Percentiles rank a stretch among this genome's conserved stretches.
phyloP scores from a whole-genome alignment of 2,888 invertebrate species.

The Dasysyrphus tricinctus region DNA sequence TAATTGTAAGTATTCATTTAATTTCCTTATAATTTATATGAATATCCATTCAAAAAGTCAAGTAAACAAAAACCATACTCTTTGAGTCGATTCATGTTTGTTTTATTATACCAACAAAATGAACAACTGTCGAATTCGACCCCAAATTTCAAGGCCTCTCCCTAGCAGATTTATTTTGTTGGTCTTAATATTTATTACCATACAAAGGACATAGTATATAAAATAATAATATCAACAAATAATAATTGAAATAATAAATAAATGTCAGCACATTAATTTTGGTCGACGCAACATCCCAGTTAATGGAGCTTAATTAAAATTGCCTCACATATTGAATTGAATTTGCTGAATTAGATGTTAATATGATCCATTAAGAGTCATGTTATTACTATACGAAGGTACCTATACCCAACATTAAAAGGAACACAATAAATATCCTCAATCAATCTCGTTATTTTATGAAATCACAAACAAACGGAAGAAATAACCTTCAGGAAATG shows the following conservation, averaged over 20 bases:
- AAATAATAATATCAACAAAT: constrained; percentile 57
- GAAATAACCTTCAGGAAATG: constrained; percentile 46
- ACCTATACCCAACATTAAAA: constrained; percentile 7
- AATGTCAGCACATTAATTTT: constrained; percentile 58
- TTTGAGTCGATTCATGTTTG: no score
- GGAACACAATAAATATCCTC: constrained; percentile 41
- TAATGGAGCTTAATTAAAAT: constrained; percentile 30
- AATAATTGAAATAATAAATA: constrained; percentile 62
- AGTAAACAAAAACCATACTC: constrained; percentile 10
- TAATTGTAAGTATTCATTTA: constrained; percentile 5
- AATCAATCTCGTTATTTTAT: constrained; percentile 63
- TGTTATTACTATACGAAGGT: constrained; percentile 10
- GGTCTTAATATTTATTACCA: constrained; percentile 14
- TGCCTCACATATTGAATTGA: constrained; percentile 16
- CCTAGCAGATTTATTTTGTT: constrained; percentile 10
- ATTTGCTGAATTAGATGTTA: constrained; percentile 34
- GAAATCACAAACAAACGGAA: constrained; percentile 21
- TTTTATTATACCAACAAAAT: constrained; percentile 1
- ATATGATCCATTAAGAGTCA: constrained; percentile 54
- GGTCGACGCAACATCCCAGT: background rate
- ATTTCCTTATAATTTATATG: constrained; percentile 17
- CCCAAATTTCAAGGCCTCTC: constrained; percentile 3
- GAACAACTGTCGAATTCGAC: background rate
- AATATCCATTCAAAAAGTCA: constrained; percentile 6
- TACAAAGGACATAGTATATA: background rate